A percentile compares a stretch with the other conserved stretches of the same genome.
Evolutionary conservation across 2,888 invertebrate genomes (phyloP).

Genomic region (Pollenia amentaria): DNA sequence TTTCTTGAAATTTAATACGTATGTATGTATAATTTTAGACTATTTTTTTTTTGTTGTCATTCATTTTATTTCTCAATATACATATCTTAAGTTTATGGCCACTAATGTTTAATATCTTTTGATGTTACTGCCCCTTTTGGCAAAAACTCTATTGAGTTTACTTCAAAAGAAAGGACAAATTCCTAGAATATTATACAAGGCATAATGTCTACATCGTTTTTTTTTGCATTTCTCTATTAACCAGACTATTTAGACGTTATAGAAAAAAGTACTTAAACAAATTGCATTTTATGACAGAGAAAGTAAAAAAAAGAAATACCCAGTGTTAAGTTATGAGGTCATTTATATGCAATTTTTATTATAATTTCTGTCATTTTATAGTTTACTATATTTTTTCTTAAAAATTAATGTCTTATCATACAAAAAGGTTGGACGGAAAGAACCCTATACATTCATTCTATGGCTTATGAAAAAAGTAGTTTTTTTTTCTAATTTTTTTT

Average conservation of each 20-base stretch:
- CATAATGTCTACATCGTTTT: background rate
- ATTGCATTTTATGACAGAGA: constrained; percentile 9
- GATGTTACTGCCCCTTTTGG: constrained; percentile 68
- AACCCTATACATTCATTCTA: background rate
- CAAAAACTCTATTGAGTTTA: constrained; percentile 41
- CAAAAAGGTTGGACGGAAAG: constrained; percentile 6
- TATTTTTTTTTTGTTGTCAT: background rate
- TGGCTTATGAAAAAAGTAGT: background rate
- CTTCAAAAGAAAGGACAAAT: background rate
- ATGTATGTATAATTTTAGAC: background rate
- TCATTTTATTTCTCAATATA: constrained; percentile 14
- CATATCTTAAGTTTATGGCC: constrained; percentile 62
- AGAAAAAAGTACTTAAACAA: constrained; percentile 34
- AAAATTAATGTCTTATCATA: constrained; percentile 24
- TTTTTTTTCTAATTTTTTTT: background rate
- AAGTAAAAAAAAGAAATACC: constrained; percentile 4
- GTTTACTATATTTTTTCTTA: background rate
- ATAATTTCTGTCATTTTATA: constrained; percentile 38
- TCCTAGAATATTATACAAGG: background rate
- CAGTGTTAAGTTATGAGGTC: constrained; percentile 70
- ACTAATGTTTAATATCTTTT: constrained; percentile 64
- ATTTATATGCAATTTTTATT: constrained; percentile 67
- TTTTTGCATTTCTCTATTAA: constrained; percentile 56
- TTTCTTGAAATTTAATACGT: background rate
- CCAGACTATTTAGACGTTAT: constrained; percentile 30